Conservation (phyloP, 2,113 vertebrate genomes). For the Chamaea fasciata region DNA sequence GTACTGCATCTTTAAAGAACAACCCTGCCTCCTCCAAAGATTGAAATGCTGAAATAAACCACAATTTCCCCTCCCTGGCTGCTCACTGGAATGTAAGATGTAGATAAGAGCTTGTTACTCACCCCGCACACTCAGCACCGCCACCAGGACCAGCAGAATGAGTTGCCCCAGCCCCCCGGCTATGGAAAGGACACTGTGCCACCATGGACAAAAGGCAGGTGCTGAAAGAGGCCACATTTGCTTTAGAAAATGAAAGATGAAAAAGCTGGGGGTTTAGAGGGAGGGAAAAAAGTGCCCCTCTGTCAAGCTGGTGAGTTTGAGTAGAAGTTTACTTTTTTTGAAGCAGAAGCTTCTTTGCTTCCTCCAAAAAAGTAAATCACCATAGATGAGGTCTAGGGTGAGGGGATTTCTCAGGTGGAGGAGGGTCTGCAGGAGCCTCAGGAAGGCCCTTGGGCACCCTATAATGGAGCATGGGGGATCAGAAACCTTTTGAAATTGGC, state of each 20-base stretch:
- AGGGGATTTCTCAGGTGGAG: background rate
- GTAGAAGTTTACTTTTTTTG: background rate
- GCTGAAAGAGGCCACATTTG: background rate
- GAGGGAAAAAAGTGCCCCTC: background rate
- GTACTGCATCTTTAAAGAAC: background rate
- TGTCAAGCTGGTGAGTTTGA: background rate
- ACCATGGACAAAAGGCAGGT: background rate
- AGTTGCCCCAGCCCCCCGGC: background rate
- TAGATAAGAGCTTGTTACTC: background rate
- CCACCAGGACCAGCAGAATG: background rate
- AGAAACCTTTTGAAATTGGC: background rate
- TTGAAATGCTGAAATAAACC: background rate
- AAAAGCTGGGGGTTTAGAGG: background rate
- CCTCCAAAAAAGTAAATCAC: background rate
- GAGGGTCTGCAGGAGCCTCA: background rate
- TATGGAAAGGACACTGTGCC: background rate
- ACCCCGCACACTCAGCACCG: background rate
- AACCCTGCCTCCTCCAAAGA: background rate
- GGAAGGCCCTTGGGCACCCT: background rate
- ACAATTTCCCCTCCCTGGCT: rapidly evolving
- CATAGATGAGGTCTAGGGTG: too few relatives aligned
- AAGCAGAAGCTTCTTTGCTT: background rate
- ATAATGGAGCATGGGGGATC: rapidly evolving
- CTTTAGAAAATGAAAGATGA: background rate
- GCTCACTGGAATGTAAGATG: background rate